phyloP scores from a whole-genome alignment of 2,113 vertebrate genomes.

The Pithys albifrons region DNA sequence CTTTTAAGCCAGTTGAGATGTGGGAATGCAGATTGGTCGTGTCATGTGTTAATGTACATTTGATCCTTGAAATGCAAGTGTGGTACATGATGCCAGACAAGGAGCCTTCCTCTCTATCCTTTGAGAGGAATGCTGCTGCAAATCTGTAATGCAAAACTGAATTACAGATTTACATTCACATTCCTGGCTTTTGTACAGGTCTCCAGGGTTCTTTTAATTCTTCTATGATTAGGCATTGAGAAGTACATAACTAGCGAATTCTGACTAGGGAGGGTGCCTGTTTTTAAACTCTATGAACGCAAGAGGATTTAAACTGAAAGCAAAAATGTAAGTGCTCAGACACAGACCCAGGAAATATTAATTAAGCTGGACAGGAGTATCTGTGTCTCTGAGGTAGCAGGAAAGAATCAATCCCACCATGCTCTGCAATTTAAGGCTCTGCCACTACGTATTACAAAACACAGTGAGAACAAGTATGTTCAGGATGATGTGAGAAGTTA shows the following conservation, averaged over 20 bases:
- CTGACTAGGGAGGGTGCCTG: background rate
- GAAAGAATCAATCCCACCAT: background rate
- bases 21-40: background rate
- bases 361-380: background rate
- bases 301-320: background rate
- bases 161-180: background rate
- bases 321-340: background rate
- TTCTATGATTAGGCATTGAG: background rate
- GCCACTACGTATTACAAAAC: background rate
- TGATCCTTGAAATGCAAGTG: background rate
- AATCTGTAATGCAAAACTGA: background rate
- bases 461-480: background rate
- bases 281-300: background rate
- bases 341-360: background rate
- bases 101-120: fast-evolving
- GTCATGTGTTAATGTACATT: background rate
- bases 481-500: background rate
- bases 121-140: background rate
- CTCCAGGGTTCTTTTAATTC: background rate
- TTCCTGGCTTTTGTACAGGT: background rate
- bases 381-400: background rate
- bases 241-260: background rate
- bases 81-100: background rate
- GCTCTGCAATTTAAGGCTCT: background rate
- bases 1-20: background rate